Evolutionary conservation across 2,888 invertebrate species (phyloP).

Genomic region (Piscicola geometra): DNA sequence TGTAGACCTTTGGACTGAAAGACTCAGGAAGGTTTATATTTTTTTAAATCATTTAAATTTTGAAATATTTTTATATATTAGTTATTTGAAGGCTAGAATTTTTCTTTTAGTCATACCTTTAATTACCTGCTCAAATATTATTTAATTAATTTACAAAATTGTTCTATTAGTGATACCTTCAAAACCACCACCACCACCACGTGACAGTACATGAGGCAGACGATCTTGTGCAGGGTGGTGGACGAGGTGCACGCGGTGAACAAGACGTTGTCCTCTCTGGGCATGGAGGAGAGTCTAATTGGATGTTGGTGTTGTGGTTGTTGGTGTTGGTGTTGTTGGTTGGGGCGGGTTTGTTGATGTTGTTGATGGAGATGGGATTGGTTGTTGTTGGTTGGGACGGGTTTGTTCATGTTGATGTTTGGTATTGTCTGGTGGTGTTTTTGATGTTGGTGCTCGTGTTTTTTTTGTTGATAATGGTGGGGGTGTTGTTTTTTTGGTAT

Average conservation of each 20-base stretch:
- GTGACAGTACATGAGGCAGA: conserved; percentile 76
- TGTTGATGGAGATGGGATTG: too few species aligned
- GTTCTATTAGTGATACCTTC: too few species aligned
- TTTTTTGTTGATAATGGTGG: too few species aligned
- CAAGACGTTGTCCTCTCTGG: conserved; percentile 67
- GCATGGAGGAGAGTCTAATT: conserved; percentile 58
- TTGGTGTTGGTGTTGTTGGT: too few species aligned
- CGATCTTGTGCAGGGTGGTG: conserved; percentile 71
- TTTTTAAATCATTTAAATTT: neutral
- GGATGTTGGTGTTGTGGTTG: conserved; percentile 60
- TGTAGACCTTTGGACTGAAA: conserved; percentile 50
- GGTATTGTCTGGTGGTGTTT: neutral
- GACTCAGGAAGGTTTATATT: conserved; percentile 50
- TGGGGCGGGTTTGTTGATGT: too few species aligned
- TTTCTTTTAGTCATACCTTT: too few species aligned
- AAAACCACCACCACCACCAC: neutral
- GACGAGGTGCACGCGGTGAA: conserved; percentile 71
- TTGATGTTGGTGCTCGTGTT: neutral
- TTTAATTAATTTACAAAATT: too few species aligned
- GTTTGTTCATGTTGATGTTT: conserved; percentile 15
- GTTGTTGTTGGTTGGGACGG: neutral
- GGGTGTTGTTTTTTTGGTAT: too few species aligned
- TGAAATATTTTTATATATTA: neutral
- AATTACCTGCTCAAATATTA: too few species aligned
- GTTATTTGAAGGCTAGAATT: too few species aligned